Conservation (phyloP, 2,797 vertebrate genomes). For the Pipistrellus kuhlii region DNA sequence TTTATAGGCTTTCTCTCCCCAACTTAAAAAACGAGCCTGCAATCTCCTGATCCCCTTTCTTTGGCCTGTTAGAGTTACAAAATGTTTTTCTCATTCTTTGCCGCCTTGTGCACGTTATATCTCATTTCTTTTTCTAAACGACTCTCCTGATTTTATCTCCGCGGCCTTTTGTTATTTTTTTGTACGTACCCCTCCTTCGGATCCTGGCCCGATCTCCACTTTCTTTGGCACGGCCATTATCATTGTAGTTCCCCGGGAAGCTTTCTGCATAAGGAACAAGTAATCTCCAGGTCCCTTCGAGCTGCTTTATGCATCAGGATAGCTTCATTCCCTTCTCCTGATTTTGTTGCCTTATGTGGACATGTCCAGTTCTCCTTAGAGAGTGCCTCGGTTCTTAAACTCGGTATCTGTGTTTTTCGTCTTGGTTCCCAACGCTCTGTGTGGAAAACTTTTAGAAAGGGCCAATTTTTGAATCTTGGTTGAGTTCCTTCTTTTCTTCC, state of each 20-base stretch:
- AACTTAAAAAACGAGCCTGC: neutral
- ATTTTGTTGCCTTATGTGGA: conserved; percentile 54
- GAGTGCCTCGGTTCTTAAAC: neutral
- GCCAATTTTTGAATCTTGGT: neutral
- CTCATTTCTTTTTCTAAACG: conserved; percentile 64
- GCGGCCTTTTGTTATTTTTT: conserved; percentile 54
- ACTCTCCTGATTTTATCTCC: conserved; percentile 71
- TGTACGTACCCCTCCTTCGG: conserved; percentile 33
- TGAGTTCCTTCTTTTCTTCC: neutral
- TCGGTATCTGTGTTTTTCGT: conserved; percentile 2
- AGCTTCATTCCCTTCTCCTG: conserved; percentile 32
- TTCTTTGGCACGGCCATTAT: conserved; percentile 50
- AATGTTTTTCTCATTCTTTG: conserved; percentile 73
- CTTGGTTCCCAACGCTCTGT: neutral
- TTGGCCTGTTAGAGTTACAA: conserved; percentile 45
- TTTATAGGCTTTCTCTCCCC: conserved; percentile 40
- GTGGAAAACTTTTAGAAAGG: conserved; percentile 1
- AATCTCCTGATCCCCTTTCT: conserved; percentile 38
- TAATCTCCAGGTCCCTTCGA: conserved; percentile 38
- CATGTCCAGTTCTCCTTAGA: conserved; percentile 18
- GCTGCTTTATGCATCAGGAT: conserved; percentile 45
- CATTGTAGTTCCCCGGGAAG: conserved; percentile 41
- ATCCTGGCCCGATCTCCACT: conserved; percentile 66
- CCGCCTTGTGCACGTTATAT: conserved; percentile 54
- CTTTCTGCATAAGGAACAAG: conserved; percentile 61